Conservation (phyloP, 2,888 invertebrate genomes). For the Trichopria drosophilae region DNA sequence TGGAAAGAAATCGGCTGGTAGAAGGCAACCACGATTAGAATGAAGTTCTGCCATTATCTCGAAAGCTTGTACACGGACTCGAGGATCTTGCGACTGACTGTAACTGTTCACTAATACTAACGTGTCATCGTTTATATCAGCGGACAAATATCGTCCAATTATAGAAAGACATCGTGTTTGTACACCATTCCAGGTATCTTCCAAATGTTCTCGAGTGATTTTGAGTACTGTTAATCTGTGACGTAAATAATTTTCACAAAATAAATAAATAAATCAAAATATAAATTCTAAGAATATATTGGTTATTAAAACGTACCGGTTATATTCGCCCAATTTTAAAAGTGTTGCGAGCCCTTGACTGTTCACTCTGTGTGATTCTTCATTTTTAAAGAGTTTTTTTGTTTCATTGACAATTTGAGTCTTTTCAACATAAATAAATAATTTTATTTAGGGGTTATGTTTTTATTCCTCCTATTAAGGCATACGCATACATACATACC, state of each 20-base stretch:
- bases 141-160: conserved; percentile 72
- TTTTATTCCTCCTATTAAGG: too few relatives aligned
- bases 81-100: conserved; percentile 84
- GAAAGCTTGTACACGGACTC: conserved; percentile 87
- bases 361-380: too few relatives aligned
- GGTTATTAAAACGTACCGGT: too few relatives aligned
- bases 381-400: too few relatives aligned
- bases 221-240: conserved; percentile 51
- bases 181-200: conserved; percentile 77
- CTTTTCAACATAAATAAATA: too few relatives aligned
- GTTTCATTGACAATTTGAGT: too few relatives aligned
- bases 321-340: too few relatives aligned
- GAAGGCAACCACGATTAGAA: conserved; percentile 72
- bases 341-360: too few relatives aligned
- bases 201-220: conserved; percentile 70
- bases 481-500: too few relatives aligned
- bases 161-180: conserved; percentile 79
- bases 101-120: conserved; percentile 76
- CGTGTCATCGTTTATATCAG: conserved; percentile 63
- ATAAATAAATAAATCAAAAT: conserved; percentile 1
- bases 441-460: too few relatives aligned
- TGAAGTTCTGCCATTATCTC: conserved; percentile 82
- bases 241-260: conserved; percentile 19
- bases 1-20: conserved; percentile 71
- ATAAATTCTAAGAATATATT: conserved; percentile 8